Evolutionary conservation across 2,888 invertebrate species (phyloP), one percentile per base, ranked within the genome.

Genomic region (Prostheceraeus crozeri): DNA sequence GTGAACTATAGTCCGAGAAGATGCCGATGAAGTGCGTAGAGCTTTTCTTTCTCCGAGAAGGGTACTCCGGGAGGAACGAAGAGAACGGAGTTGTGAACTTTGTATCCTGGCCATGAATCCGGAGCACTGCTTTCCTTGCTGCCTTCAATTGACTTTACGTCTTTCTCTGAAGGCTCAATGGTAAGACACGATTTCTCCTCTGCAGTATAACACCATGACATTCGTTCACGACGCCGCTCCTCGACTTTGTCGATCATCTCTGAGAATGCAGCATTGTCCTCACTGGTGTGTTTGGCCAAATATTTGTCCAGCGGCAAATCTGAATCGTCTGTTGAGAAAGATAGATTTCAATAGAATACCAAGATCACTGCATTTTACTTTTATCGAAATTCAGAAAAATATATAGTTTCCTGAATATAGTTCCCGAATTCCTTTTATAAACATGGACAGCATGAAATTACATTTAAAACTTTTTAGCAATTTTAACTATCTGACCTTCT

Each of bases 261-360:
- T 68, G 86, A 85, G 72, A 96, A 98, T 70, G 94, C 93, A 2
- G 89, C 85, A 73, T 96, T 96, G 73, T 96, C 94, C 76, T 98
- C 96, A 69, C 93, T 93, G 0, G 94, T 96, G 73, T 89, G 86
- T 1, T 79, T 81, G 16, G 84, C 82, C 58, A 98, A 78, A 76
- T 86, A 98, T 1, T 84, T 82, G 74, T 94, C 91, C 68, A 88
- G 73, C 30, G n/a, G n/a, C n/a, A n/a, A n/a, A n/a, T n/a, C n/a
- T n/a, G n/a, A n/a, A n/a, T n/a, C n/a, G n/a, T n/a, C n/a, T n/a
- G n/a, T n/a, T n/a, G n/a, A n/a, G n/a, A n/a, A n/a, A n/a, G n/a
- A n/a, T n/a, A n/a, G n/a, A n/a, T n/a, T n/a, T n/a, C n/a, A n/a
- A n/a, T n/a, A n/a, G n/a, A n/a, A n/a, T n/a, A 83, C 83, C 57